Percentiles rank a stretch among this genome's conserved stretches.
Conservation (phyloP, 2,888 invertebrate species). For the Panzeria rudis region DNA sequence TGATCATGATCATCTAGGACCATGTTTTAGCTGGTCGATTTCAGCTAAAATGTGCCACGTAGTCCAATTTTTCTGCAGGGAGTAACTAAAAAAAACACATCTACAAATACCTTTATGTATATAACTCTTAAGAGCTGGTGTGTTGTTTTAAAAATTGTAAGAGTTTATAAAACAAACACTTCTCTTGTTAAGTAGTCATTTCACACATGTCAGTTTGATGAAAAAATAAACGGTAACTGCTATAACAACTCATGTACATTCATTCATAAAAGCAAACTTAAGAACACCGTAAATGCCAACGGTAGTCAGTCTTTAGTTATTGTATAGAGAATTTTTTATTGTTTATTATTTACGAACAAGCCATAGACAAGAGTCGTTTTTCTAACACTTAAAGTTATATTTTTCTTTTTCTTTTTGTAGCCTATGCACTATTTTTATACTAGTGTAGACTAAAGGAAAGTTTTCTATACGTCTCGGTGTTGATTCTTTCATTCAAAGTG, state of each 20-base stretch:
- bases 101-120: neutral
- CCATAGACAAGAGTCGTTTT: slow-evolving; percentile 17
- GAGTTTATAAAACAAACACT: slow-evolving; percentile 50
- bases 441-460: neutral
- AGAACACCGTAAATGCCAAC: neutral
- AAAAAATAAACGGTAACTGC: slow-evolving; percentile 24
- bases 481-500: slow-evolving; percentile 7
- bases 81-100: too few relatives aligned
- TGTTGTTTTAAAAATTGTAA: slow-evolving; percentile 40
- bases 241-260: neutral
- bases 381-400: too few relatives aligned
- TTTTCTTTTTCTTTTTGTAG: neutral
- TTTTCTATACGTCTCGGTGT: neutral
- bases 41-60: too few relatives aligned
- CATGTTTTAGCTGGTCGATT: neutral
- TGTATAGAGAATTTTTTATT: neutral
- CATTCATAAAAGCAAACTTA: slow-evolving; percentile 26
- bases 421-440: neutral
- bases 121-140: neutral
- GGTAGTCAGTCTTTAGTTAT: slow-evolving; percentile 16
- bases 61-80: too few relatives aligned
- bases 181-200: slow-evolving; percentile 55
- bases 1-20: too few relatives aligned
- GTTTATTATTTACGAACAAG: slow-evolving; percentile 32
- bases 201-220: slow-evolving; percentile 54